Evolutionary conservation across 2,888 invertebrate species (phyloP).

Genomic region (Nymphalis c-album): DNA sequence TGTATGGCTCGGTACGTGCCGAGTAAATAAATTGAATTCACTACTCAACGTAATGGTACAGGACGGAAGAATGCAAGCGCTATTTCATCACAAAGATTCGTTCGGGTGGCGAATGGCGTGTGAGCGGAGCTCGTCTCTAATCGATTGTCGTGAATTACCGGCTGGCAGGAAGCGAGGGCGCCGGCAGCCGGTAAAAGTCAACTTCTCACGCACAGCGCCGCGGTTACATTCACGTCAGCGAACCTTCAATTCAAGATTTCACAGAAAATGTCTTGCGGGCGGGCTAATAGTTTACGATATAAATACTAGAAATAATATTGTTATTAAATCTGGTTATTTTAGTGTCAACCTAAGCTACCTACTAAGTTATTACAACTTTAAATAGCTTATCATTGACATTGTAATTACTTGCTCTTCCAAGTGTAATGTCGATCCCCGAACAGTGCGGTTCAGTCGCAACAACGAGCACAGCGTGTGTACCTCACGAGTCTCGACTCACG

Average conservation of each 20-base stretch:
- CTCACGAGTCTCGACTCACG: neutral
- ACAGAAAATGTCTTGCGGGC: conserved; percentile 8
- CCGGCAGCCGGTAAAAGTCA: conserved; percentile 1
- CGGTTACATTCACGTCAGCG: conserved; percentile 3
- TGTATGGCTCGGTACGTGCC: conserved; percentile 30
- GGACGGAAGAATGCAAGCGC: conserved; percentile 27
- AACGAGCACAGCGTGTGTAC: neutral
- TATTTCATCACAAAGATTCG: conserved; percentile 20
- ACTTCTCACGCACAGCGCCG: conserved; percentile 12
- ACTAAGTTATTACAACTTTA: no score
- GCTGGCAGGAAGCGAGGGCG: conserved; percentile 23
- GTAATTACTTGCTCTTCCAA: neutral
- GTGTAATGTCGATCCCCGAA: neutral
- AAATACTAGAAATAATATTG: neutral
- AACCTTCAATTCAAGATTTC: conserved; percentile 9
- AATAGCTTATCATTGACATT: no score
- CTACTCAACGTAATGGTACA: conserved; percentile 26
- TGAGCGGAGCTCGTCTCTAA: conserved; percentile 15
- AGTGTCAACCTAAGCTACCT: neutral
- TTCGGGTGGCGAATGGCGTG: conserved; percentile 8
- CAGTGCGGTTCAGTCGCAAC: neutral
- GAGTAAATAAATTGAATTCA: conserved; percentile 37
- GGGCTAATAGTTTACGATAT: neutral
- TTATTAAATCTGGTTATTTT: neutral
- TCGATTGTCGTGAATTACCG: conserved; percentile 12